phyloP scores from a whole-genome alignment of 2,888 invertebrate species.

The Rhynchonema sp. region DNA sequence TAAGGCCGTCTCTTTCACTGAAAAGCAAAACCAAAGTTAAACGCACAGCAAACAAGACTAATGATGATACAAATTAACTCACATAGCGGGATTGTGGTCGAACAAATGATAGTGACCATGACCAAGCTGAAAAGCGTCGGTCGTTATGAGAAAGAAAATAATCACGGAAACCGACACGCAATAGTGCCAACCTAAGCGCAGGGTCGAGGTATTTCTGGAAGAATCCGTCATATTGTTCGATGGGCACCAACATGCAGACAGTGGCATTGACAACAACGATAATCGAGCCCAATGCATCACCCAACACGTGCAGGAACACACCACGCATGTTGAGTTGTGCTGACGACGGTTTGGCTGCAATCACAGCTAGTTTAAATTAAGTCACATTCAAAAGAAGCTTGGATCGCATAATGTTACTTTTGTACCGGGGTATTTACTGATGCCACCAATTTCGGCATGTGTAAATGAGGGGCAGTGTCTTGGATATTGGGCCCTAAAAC shows the following conservation, averaged over 20 bases:
- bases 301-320: conserved; percentile 93
- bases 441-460: too few relatives aligned
- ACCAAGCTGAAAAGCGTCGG: conserved; percentile 45
- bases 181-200: conserved; percentile 41
- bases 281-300: conserved; percentile 84
- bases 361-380: too few relatives aligned
- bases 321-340: conserved; percentile 95
- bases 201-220: conserved; percentile 68
- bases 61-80: conserved; percentile 5
- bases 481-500: too few relatives aligned
- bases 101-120: conserved; percentile 46
- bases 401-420: too few relatives aligned
- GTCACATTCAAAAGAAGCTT: too few relatives aligned
- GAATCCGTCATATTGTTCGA: conserved; percentile 34
- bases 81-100: conserved; percentile 31
- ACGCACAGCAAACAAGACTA: conserved; percentile 2
- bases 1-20: conserved; percentile 55
- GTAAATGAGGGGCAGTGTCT: too few relatives aligned
- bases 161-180: neutral
- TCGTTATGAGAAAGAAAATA: neutral
- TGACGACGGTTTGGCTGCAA: conserved; percentile 20
- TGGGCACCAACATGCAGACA: neutral
- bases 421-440: too few relatives aligned
- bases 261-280: conserved; percentile 67
- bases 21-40: neutral